Evolutionary conservation across 1,140 invertebrate species (phyloP), one percentile per base, ranked within the genome.

Genomic region (Drosophila nikananu): DNA sequence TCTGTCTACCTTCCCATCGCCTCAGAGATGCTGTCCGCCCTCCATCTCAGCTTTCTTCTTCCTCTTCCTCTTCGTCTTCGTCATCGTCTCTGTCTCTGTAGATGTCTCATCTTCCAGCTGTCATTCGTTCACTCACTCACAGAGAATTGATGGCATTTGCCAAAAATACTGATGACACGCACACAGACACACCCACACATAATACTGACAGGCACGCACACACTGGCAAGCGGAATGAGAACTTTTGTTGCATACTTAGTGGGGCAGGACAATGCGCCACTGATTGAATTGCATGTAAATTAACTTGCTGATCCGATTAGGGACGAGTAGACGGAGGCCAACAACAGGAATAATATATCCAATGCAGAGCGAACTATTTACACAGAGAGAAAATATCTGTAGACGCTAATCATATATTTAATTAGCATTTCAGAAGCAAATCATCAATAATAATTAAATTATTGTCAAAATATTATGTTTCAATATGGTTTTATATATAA

Each of bases 221-320:
- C 46, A 49, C 1, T 17, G 48, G 15, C 48, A 25, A 25, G 52
- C 37, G 23, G 41, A 30, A 41, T 32, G 48, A 9, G 57, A 59
- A 71, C 74, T 77, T 78, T 63, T 82, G 76, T 83, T 82, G 83
- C 83, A 68, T 71, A 65, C 83, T 80, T 76, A 65, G 60, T 62
- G 49, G 60, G 51, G 57, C 73, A 74, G 77, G 61, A 83, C 84
- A 87, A 89, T 89, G 84, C 68, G 80, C 62, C 80, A 75, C 77
- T 87, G 83, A 87, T 87, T 87, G 83, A 87, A 87, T 89, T 87
- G 83, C 83, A 89, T 87, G 83, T 83, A 87, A 87, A 87, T 87
- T 89, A 89, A 81, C 83, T 87, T 89, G 80, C 84, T 89, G 83
- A 87, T 87, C 84, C 84, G 83, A 89, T 87, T 87, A 87, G 67